Base-by-base conservation (phyloP, 2,113 vertebrate species). In the Scomber colias region DNA sequence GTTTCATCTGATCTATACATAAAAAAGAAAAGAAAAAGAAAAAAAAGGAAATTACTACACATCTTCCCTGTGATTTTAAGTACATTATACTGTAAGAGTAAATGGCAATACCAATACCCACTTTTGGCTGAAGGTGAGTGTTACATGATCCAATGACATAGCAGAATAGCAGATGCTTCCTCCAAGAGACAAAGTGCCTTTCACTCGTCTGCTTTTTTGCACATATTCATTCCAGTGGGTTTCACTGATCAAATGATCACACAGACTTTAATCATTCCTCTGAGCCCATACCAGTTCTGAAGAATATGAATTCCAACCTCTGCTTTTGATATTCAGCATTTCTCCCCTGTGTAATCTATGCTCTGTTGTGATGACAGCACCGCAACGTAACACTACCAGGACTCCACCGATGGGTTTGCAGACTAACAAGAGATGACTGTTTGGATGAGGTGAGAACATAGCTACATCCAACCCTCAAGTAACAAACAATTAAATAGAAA, bases 261-360 rank as follows among this genome's bases (percentile, higher is more conserved):
- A 54, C 15, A 61, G 79, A 73, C 81, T 80, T 84, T 71, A 83
- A 87, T 89, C 82, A 83, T 75, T 69, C 65, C 46, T 74, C 63
- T 56, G 72, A 53, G 46, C 11, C 65, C 24, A 66, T 56, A 80
- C 60, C 45, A 70, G 46, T 35, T 82, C 66, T 65, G 40, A 56
- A 46, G 45, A 75, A 83, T 44, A 78, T 55, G 35, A 60, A 86
- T 69, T 77, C 65, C 75, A 85, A 82, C 13, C 56, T 17, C 10
- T 50, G 82, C 69, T 72, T 90, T 88, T 85, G 62, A 75, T 83
- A 70, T 79, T 70, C 8, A 16, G 75, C 69, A 66, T 73, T 30
- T 65, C 51, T 82, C 53, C 64, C 19, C 55, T 0, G 51, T 30
- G 54, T 50, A 59, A 73, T 82, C 35, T 64, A 49, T 35, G 53